Evolutionary conservation across 2,113 vertebrate species (phyloP).

Genomic region (Elaphurus davidianus): DNA sequence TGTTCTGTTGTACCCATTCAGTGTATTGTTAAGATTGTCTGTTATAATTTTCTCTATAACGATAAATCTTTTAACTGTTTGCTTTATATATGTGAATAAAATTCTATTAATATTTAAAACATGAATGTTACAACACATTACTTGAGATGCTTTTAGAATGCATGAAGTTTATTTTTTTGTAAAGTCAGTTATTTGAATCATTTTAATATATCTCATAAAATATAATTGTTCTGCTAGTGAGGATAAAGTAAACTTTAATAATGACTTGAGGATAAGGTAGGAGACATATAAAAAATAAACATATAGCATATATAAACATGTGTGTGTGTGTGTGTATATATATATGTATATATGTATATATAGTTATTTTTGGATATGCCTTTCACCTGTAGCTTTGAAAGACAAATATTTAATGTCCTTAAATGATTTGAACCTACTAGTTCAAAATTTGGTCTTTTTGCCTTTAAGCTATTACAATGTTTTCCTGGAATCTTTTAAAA

Average conservation of each 20-base stretch:
- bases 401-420: neutral
- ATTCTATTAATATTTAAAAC: neutral
- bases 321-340: neutral
- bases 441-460: neutral
- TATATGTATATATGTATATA: neutral
- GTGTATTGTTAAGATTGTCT: neutral
- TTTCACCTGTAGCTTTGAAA: constrained; percentile 1
- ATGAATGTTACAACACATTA: neutral
- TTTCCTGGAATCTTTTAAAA: neutral
- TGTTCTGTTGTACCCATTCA: neutral
- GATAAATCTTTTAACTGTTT: neutral
- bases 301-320: neutral
- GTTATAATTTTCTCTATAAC: neutral
- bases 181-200: neutral
- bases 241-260: neutral
- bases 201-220: neutral
- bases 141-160: neutral
- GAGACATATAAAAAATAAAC: neutral
- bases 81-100: neutral
- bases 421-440: neutral
- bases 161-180: neutral
- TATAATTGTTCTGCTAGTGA: neutral
- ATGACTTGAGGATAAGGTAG: neutral
- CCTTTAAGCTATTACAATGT: neutral
- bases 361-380: neutral